Evolutionary conservation across 2,113 vertebrate genomes (phyloP).

Genomic region (Paracanthobrama guichenoti): DNA sequence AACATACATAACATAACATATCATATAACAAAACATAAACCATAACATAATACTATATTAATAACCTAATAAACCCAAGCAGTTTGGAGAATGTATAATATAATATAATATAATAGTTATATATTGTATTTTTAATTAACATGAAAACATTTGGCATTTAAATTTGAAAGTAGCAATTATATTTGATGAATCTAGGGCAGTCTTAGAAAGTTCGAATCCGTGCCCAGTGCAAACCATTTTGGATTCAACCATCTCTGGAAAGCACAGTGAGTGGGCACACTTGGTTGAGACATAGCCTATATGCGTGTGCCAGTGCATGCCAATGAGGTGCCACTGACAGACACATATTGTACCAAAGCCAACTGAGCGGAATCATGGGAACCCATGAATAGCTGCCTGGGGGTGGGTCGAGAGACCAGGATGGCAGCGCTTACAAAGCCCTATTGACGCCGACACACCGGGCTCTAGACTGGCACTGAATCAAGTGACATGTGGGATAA

Average conservation of each 20-base stretch:
- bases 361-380: constrained; percentile 73
- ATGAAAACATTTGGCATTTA: not conserved
- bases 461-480: constrained; percentile 70
- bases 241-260: constrained; percentile 32
- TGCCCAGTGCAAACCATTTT: constrained; percentile 39
- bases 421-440: constrained; percentile 71
- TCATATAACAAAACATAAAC: not conserved
- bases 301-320: constrained; percentile 73
- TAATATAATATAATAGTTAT: not conserved
- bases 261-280: constrained; percentile 61
- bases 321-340: constrained; percentile 77
- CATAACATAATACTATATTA: not conserved
- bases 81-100: not conserved
- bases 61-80: not conserved
- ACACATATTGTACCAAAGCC: constrained; percentile 71
- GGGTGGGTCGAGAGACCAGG: constrained; percentile 63
- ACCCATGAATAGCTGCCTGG: constrained; percentile 68
- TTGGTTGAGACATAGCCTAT: constrained; percentile 32
- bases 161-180: not conserved
- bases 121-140: not conserved
- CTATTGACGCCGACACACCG: constrained; percentile 70
- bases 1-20: not conserved
- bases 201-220: not conserved
- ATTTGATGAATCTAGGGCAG: not conserved
- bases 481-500: constrained; percentile 57